A percentile compares a stretch with the other conserved stretches of the same genome.
phyloP scores from a whole-genome alignment of 2,797 vertebrate species.

The Pantherophis vulpinus region DNA sequence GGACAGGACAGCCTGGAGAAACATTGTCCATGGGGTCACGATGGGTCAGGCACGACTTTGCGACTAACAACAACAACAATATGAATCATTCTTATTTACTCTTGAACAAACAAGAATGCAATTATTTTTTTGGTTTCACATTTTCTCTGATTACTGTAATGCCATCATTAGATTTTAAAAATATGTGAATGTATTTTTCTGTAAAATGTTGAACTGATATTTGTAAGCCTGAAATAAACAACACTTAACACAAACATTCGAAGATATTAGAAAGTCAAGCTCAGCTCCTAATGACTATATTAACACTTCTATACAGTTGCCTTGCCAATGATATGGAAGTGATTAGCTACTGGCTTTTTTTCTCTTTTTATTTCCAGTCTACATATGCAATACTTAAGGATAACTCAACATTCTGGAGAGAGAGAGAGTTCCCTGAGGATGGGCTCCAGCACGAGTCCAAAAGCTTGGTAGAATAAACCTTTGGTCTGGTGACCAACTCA shows the following conservation, averaged over 20 bases:
- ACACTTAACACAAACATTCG: not conserved
- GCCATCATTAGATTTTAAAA: not conserved
- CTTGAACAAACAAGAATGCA: not conserved
- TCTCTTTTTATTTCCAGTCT: not conserved
- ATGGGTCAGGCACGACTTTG: too few species aligned
- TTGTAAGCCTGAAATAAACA: not conserved
- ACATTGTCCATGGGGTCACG: too few species aligned
- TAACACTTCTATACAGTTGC: not conserved
- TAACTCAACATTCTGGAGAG: constrained; percentile 1
- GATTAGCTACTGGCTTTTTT: not conserved
- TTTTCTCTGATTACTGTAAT: not conserved
- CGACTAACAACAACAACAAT: too few species aligned
- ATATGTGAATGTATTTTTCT: not conserved
- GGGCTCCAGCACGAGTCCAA: not conserved
- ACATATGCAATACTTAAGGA: not conserved
- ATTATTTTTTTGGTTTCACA: not conserved
- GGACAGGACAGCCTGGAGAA: too few species aligned
- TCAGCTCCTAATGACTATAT: not conserved
- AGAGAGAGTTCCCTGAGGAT: not conserved
- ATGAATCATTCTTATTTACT: not conserved
- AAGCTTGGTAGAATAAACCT: not conserved
- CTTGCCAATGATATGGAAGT: not conserved
- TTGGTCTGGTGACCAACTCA: not conserved
- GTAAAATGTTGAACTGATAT: not conserved
- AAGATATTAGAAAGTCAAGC: not conserved